Evolutionary conservation across 2,797 vertebrate genomes (phyloP).

Genomic region (Anableps anableps): DNA sequence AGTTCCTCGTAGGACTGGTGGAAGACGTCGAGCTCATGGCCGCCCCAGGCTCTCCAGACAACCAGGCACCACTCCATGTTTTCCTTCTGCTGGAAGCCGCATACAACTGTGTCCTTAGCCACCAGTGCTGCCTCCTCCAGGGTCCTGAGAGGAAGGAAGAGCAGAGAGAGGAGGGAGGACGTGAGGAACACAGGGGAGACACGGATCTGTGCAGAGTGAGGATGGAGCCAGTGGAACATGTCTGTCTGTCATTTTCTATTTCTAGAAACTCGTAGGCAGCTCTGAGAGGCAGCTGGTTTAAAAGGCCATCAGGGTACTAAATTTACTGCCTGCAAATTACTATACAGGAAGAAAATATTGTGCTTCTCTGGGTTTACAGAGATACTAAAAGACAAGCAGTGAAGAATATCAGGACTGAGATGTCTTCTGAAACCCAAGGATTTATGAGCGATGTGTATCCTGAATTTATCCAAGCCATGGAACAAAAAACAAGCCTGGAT

Average conservation of each 20-base stretch:
- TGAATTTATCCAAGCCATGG: neutral
- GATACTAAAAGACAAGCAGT: neutral
- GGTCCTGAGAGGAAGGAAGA: slow-evolving; percentile 70
- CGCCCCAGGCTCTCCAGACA: slow-evolving; percentile 94
- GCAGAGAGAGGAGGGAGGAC: slow-evolving; percentile 1
- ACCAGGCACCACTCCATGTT: slow-evolving; percentile 89
- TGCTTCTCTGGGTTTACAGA: neutral
- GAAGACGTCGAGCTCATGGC: slow-evolving; percentile 90
- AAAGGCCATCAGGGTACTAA: neutral
- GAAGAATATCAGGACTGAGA: neutral
- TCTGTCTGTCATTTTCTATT: slow-evolving; percentile 10
- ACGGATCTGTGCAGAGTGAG: neutral
- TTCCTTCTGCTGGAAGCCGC: slow-evolving; percentile 86
- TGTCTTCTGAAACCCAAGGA: neutral
- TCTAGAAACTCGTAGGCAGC: neutral
- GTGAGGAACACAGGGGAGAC: slow-evolving; percentile 2
- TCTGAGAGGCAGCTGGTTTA: neutral
- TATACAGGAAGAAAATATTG: no score
- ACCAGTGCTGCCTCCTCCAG: slow-evolving; percentile 87
- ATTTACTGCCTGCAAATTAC: neutral
- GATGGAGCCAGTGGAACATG: slow-evolving; percentile 27
- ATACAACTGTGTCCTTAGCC: slow-evolving; percentile 91
- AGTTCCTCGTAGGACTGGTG: slow-evolving; percentile 93
- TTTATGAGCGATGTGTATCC: neutral
- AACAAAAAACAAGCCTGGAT: neutral